phyloP scores from a whole-genome alignment of 2,797 vertebrate species.

The Thripadectes ignobilis region DNA sequence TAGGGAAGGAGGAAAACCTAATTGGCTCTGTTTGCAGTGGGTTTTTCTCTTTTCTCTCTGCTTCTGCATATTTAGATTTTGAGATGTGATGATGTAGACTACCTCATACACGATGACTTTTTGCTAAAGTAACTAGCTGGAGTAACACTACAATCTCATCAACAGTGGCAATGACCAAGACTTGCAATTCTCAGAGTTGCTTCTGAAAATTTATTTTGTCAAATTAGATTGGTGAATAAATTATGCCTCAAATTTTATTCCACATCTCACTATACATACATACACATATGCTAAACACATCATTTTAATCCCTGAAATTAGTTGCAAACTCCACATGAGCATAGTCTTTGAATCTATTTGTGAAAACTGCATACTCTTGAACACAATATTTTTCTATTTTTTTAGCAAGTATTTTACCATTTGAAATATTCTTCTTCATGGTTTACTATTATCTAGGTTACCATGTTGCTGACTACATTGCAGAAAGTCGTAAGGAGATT shows the following conservation, averaged over 20 bases:
- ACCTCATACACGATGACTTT: background rate
- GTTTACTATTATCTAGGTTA: background rate
- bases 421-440: background rate
- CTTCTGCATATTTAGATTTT: background rate
- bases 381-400: background rate
- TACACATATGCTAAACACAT: background rate
- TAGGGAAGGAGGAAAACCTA: background rate
- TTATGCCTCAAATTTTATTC: background rate
- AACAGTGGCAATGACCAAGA: background rate
- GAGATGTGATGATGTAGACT: background rate
- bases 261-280: background rate
- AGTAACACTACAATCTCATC: background rate
- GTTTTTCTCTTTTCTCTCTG: background rate
- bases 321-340: background rate
- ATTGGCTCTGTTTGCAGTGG: background rate
- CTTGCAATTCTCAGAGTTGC: background rate
- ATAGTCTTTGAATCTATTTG: background rate
- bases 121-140: background rate
- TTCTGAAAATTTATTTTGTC: background rate
- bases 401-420: background rate
- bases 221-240: background rate
- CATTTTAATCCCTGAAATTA: background rate
- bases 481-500: background rate
- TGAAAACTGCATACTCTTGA: background rate
- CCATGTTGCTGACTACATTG: rapidly evolving